phyloP scores from a whole-genome alignment of 2,113 vertebrate species.

The Ochotona princeps region DNA sequence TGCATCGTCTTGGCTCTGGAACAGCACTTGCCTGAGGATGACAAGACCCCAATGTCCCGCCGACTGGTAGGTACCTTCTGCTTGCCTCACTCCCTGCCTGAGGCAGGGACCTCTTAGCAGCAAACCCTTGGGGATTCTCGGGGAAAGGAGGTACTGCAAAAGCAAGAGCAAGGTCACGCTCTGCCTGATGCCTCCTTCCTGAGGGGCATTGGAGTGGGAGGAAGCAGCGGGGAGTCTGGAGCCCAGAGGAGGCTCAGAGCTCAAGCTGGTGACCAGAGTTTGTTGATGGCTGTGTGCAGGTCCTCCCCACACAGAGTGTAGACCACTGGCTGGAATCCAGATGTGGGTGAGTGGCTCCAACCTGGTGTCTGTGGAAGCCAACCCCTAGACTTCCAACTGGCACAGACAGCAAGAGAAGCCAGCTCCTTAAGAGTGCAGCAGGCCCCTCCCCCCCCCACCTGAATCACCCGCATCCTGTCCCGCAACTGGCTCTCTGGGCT shows the following conservation, averaged over 20 bases:
- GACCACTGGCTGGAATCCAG: not conserved
- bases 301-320: not conserved
- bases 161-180: not conserved
- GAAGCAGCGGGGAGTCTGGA: not conserved
- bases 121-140: not conserved
- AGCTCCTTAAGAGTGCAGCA: not conserved
- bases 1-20: constrained; percentile 98
- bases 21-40: constrained; percentile 96
- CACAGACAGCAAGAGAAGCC: not conserved
- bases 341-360: too few species aligned
- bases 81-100: not conserved
- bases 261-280: not conserved
- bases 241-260: not conserved
- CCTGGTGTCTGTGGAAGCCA: not conserved
- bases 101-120: not conserved
- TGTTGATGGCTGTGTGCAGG: not conserved
- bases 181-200: not conserved
- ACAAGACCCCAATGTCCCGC: constrained; percentile 98
- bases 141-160: not conserved
- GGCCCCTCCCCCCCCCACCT: too few species aligned
- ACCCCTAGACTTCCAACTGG: not conserved
- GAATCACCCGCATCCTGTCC: too few species aligned
- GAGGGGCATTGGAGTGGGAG: not conserved
- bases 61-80: constrained; percentile 90
- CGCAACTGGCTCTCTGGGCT: not conserved